phyloP scores from a whole-genome alignment of 2,797 vertebrate genomes.

The Pseudochaenichthys georgianus region DNA sequence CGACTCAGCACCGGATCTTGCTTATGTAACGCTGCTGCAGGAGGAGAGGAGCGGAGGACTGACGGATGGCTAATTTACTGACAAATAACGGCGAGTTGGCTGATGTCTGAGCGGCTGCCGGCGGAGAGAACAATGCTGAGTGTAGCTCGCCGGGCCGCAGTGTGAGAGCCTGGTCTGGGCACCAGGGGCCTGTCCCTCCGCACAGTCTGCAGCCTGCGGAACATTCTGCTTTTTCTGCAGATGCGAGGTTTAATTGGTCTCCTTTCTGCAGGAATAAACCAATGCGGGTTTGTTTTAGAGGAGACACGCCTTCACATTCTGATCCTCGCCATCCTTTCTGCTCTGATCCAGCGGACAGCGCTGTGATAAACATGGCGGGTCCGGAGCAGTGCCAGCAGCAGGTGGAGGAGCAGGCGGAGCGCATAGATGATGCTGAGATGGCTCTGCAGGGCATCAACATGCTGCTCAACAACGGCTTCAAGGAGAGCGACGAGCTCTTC shows the following conservation, averaged over 20 bases:
- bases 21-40: constrained; percentile 76
- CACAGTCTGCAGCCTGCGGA: constrained; percentile 60
- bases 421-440: constrained; percentile 93
- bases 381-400: constrained; percentile 80
- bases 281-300: constrained; percentile 65
- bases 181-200: constrained; percentile 56
- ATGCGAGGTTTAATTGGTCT: constrained; percentile 25
- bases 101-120: constrained; percentile 14
- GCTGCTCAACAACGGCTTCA: constrained; percentile 99
- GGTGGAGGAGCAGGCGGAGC: constrained; percentile 82
- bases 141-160: constrained; percentile 8
- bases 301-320: constrained; percentile 31
- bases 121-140: neutral
- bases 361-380: constrained; percentile 79
- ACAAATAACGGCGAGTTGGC: neutral
- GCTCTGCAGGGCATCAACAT: constrained; percentile 97
- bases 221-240: constrained; percentile 5
- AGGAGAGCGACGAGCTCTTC: constrained; percentile 97
- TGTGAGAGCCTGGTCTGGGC: constrained; percentile 34
- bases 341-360: constrained; percentile 39
- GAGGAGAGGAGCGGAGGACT: constrained; percentile 8
- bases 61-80: constrained; percentile 37
- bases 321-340: constrained; percentile 18
- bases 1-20: constrained; percentile 32
- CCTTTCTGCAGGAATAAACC: constrained; percentile 48